A percentile compares a stretch with the other conserved stretches of the same genome.
These are phyloP conservation scores for Melanocharis versteri DNA, from an alignment of 2,113 vertebrate species.

Conservation along the genomic window DNA sequence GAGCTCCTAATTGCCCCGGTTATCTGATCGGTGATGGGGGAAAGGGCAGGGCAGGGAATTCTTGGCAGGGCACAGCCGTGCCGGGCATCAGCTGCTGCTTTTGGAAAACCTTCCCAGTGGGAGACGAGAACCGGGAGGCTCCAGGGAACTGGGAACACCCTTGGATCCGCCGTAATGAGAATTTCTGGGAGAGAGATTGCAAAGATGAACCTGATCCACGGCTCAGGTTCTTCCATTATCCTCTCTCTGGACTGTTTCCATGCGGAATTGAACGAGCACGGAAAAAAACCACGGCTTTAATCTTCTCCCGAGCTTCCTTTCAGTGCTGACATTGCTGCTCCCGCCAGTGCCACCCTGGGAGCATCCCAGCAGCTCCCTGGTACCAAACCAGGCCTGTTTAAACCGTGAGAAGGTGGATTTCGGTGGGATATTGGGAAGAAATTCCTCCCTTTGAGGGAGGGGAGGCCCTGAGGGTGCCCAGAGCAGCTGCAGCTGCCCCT, in stretches of 20 bases:
- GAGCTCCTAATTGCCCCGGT: background rate
- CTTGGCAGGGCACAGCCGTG: background rate
- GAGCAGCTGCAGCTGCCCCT: background rate
- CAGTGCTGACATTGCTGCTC: background rate
- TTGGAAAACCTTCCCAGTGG: background rate
- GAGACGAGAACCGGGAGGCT: background rate
- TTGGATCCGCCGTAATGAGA: accelerated
- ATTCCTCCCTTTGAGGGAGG: background rate
- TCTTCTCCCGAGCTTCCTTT: background rate
- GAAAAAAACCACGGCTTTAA: background rate
- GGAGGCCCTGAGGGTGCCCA: background rate
- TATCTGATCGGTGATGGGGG: background rate
- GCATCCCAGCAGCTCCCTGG: background rate
- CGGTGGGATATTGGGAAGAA: background rate
- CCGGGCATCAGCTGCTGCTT: background rate
- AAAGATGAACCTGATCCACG: background rate
- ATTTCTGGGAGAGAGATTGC: background rate
- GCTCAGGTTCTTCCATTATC: background rate
- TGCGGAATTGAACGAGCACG: background rate
- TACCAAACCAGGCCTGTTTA: background rate
- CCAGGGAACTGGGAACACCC: background rate
- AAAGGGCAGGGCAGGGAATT: background rate
- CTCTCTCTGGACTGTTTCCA: background rate
- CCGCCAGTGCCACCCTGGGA: accelerated
- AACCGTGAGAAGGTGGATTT: background rate